A percentile compares a stretch with the other conserved stretches of the same genome.
phyloP scores from a whole-genome alignment of 2,797 vertebrate genomes.

The Cynodonichthys magdalenae region DNA sequence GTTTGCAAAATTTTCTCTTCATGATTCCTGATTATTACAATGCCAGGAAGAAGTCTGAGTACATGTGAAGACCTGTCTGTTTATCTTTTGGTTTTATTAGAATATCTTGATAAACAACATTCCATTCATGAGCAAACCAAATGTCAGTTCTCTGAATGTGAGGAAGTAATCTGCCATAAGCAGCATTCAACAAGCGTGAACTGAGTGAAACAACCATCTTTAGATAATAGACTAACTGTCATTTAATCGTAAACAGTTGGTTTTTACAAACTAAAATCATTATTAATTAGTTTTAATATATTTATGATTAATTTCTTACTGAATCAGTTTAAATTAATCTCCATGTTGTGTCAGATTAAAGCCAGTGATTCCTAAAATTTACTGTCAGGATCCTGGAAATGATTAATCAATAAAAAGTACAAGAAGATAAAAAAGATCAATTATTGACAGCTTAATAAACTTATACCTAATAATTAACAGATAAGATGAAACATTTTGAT shows the following conservation, averaged over 20 bases:
- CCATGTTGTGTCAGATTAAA: background rate
- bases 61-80: background rate
- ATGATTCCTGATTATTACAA: background rate
- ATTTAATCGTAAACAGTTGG: background rate
- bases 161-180: background rate
- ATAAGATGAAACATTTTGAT: background rate
- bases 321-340: background rate
- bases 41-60: background rate
- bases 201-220: background rate
- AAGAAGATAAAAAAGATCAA: background rate
- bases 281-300: too few species aligned
- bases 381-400: too few species aligned
- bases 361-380: background rate
- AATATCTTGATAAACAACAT: background rate
- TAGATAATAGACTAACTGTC: background rate
- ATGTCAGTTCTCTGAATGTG: background rate
- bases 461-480: background rate
- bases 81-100: background rate
- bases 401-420: background rate
- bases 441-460: background rate
- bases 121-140: background rate
- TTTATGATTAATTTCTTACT: background rate
- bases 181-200: too few species aligned
- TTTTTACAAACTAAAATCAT: background rate
- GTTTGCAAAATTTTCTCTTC: background rate